These are phyloP conservation scores for Dolomedes plantarius DNA, from an alignment of 2,888 invertebrate genomes.

Conservation along the genomic window DNA sequence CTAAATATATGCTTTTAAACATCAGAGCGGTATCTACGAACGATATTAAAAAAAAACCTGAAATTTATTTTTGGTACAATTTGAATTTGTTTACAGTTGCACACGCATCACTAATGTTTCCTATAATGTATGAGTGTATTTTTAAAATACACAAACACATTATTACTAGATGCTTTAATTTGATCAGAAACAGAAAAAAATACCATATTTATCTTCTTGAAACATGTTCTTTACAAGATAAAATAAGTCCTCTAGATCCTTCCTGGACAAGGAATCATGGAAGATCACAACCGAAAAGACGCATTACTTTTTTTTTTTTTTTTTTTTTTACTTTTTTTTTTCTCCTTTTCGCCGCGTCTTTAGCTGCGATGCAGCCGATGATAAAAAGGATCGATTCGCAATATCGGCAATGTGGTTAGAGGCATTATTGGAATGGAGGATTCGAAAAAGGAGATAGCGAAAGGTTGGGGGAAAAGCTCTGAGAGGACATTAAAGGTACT, in stretches of 20 bases:
- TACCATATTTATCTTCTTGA: neutral
- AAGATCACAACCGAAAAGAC: slow-evolving; percentile 25
- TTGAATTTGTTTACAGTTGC: too few relatives aligned
- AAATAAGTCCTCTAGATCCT: slow-evolving; percentile 3
- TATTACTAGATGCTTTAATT: too few relatives aligned
- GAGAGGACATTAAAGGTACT: slow-evolving; percentile 38
- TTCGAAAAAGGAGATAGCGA: slow-evolving; percentile 34
- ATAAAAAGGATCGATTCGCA: slow-evolving; percentile 56
- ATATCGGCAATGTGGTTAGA: slow-evolving; percentile 61
- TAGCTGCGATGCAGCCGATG: slow-evolving; percentile 27
- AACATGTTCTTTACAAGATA: slow-evolving; percentile 7
- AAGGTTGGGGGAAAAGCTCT: slow-evolving; percentile 6
- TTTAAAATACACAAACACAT: too few relatives aligned
- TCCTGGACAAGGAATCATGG: neutral
- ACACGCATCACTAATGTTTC: too few relatives aligned
- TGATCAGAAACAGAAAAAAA: too few relatives aligned
- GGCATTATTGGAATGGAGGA: slow-evolving; percentile 57
- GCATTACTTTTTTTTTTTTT: slow-evolving; percentile 18
- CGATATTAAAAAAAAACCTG: too few relatives aligned
- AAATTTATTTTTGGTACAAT: too few relatives aligned
- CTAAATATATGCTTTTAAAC: too few relatives aligned
- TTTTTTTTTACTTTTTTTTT: too few relatives aligned
- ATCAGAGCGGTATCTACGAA: too few relatives aligned
- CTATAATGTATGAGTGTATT: too few relatives aligned
- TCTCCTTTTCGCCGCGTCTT: neutral